Percentiles rank a stretch among this genome's conserved stretches.
phyloP scores from a whole-genome alignment of 2,797 vertebrate species.

The Rhabdomys pumilio region DNA sequence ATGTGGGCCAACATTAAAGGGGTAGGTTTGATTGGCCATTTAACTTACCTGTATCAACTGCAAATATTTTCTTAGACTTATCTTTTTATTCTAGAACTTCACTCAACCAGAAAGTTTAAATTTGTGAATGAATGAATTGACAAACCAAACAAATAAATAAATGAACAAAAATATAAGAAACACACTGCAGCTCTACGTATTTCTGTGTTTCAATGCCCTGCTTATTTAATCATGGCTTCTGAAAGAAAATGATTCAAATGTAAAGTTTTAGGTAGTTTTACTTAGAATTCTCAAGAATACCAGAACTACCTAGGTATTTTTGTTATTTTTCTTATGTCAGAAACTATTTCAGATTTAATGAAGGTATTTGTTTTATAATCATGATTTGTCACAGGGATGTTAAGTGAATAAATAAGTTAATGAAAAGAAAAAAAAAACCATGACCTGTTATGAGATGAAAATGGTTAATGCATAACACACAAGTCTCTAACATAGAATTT shows the following conservation, averaged over 20 bases:
- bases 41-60: neutral
- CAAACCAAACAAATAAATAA: neutral
- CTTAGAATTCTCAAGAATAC: neutral
- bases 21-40: neutral
- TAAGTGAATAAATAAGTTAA: neutral
- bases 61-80: neutral
- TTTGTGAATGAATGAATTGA: conserved; percentile 2
- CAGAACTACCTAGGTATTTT: neutral
- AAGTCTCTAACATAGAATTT: neutral
- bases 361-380: conserved; percentile 20
- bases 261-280: neutral
- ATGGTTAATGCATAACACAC: conserved; percentile 24
- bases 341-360: conserved; percentile 77
- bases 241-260: conserved; percentile 32
- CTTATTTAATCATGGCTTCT: neutral
- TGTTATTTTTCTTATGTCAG: conserved; percentile 36
- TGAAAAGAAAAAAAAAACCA: neutral
- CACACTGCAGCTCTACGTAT: neutral
- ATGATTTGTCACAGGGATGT: neutral
- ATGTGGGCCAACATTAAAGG: neutral
- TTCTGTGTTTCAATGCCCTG: neutral
- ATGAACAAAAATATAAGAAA: neutral
- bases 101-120: neutral
- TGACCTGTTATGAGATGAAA: conserved; percentile 1
- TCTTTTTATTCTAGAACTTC: conserved; percentile 5